Percentiles rank a stretch among this genome's conserved stretches.
Evolutionary conservation across 2,888 invertebrate species (phyloP).

Genomic region (Keiferia lycopersicella): DNA sequence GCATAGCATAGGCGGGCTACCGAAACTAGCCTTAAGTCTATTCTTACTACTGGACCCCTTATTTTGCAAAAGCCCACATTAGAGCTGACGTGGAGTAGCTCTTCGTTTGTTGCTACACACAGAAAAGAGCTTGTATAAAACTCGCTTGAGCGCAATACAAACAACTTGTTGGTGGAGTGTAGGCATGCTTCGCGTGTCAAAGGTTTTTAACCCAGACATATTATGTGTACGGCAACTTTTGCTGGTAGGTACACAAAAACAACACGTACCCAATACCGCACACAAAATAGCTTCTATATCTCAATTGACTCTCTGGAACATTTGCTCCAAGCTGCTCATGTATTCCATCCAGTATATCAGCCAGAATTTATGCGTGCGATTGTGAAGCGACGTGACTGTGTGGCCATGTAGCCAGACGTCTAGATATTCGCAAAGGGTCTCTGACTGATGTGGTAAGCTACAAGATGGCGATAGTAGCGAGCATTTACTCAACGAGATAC

Average conservation of each 20-base stretch:
- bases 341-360: slow-evolving; percentile 32
- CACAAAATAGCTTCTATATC: slow-evolving; percentile 1
- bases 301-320: neutral
- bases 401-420: neutral
- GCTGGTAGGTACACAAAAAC: neutral
- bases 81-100: neutral
- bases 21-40: too few species aligned
- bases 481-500: slow-evolving; percentile 9
- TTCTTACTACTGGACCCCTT: too few species aligned
- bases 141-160: neutral
- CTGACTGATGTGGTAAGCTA: slow-evolving; percentile 19
- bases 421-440: slow-evolving; percentile 21
- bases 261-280: neutral
- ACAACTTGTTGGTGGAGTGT: slow-evolving; percentile 8
- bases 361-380: slow-evolving; percentile 26
- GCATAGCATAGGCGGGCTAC: too few species aligned
- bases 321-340: slow-evolving; percentile 33
- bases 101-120: neutral
- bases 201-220: neutral
- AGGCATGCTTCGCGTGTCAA: slow-evolving; percentile 1
- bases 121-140: neutral
- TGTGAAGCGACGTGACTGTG: slow-evolving; percentile 27
- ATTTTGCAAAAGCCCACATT: too few species aligned
- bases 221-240: neutral
- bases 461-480: neutral